phyloP scores from a whole-genome alignment of 2,797 vertebrate species.

The Lagodon rhomboides region DNA sequence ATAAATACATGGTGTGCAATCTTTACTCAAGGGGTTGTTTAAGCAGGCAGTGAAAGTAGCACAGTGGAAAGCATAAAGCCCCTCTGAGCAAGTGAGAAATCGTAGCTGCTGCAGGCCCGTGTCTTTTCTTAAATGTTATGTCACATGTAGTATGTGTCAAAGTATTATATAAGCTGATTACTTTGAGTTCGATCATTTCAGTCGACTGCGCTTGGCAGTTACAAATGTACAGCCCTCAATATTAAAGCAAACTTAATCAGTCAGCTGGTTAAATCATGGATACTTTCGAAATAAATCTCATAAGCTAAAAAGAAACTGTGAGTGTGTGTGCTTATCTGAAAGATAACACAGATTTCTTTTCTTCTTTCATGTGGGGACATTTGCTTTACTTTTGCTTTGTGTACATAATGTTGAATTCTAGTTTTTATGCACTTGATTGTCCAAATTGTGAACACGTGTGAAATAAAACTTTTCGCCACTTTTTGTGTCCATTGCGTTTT shows the following conservation, averaged over 20 bases:
- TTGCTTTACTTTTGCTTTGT: neutral
- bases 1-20: neutral
- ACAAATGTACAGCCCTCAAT: neutral
- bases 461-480: neutral
- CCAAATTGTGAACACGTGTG: neutral
- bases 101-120: constrained; percentile 9
- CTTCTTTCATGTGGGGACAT: neutral
- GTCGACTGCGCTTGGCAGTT: neutral
- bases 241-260: neutral
- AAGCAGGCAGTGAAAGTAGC: constrained; percentile 29
- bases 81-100: constrained; percentile 5
- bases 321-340: neutral
- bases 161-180: constrained; percentile 1
- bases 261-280: neutral
- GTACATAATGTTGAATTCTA: neutral
- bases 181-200: constrained; percentile 2
- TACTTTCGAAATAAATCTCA: neutral
- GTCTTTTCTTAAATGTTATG: constrained; percentile 45
- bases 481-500: neutral
- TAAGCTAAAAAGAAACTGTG: neutral
- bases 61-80: constrained; percentile 29
- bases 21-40: constrained; percentile 19
- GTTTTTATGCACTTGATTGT: neutral
- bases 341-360: constrained; percentile 11
- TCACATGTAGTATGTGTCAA: constrained; percentile 30